Conservation (phyloP, 2,888 invertebrate species). For the Tinea trinotella region DNA sequence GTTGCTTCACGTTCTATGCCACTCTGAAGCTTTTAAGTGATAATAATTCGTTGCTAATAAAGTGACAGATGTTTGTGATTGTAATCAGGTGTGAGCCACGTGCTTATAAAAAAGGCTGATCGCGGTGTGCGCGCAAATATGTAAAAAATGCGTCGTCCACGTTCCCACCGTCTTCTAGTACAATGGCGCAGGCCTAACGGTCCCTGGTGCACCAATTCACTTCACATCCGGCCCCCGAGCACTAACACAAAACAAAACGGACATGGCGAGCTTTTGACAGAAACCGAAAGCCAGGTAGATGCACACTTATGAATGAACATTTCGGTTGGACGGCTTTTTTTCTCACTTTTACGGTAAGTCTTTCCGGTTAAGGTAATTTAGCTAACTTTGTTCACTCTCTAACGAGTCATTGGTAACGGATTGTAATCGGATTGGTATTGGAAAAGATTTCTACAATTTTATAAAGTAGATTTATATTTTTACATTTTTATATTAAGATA, state of each 20-base stretch:
- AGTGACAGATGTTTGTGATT: too few relatives aligned
- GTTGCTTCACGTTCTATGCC: too few relatives aligned
- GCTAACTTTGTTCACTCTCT: background rate
- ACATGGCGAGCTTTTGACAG: background rate
- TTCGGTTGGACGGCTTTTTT: background rate
- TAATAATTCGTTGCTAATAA: too few relatives aligned
- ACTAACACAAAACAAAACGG: conserved; percentile 15
- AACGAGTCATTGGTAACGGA: background rate
- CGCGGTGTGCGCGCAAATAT: too few relatives aligned
- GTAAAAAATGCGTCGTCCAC: background rate
- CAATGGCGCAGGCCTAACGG: conserved; percentile 45
- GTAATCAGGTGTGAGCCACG: too few relatives aligned
- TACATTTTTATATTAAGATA: too few relatives aligned
- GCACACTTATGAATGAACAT: background rate
- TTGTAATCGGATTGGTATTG: background rate
- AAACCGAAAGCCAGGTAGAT: conserved; percentile 1
- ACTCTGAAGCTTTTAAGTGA: too few relatives aligned
- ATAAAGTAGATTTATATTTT: too few relatives aligned
- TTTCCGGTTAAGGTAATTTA: conserved; percentile 1
- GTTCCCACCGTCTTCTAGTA: background rate
- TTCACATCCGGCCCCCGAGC: conserved; percentile 49
- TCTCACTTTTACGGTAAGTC: background rate
- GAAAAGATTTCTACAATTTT: too few relatives aligned
- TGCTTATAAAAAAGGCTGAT: too few relatives aligned
- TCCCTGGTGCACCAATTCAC: conserved; percentile 41